These are phyloP conservation scores for Scaptomyza pallida DNA, from an alignment of 1,140 invertebrate genomes.

Conservation along the genomic window DNA sequence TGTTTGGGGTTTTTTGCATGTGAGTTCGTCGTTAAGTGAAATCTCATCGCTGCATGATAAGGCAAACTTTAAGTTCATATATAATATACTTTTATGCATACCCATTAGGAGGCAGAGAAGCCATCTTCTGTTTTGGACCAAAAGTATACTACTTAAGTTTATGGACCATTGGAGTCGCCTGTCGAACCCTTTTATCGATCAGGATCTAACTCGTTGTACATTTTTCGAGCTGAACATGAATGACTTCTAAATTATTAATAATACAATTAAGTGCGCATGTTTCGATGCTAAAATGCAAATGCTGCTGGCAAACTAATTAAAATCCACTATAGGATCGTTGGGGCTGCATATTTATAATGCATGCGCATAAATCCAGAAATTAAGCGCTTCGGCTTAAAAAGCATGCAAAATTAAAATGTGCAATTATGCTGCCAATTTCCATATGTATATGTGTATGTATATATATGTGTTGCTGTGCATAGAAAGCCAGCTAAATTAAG, in stretches of 20 bases:
- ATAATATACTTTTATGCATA: conserved; percentile 43
- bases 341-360: conserved; percentile 62
- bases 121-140: neutral
- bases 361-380: conserved; percentile 70
- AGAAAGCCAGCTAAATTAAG: conserved; percentile 2
- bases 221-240: neutral
- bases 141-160: conserved; percentile 1
- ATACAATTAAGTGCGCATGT: conserved; percentile 40
- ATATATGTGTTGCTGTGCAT: neutral
- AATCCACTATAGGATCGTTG: conserved; percentile 30
- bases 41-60: conserved; percentile 45
- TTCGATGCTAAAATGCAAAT: conserved; percentile 37
- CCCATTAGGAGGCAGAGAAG: conserved; percentile 20
- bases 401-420: conserved; percentile 63
- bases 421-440: conserved; percentile 60
- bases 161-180: conserved; percentile 25
- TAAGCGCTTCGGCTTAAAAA: conserved; percentile 69
- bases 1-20: conserved; percentile 31
- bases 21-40: conserved; percentile 54
- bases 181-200: neutral
- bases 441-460: neutral
- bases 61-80: conserved; percentile 33
- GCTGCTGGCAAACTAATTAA: conserved; percentile 63
- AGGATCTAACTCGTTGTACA: neutral
- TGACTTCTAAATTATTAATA: conserved; percentile 46